Evolutionary conservation across 1,140 invertebrate species (phyloP).

Genomic region (Drosophila mayri): DNA sequence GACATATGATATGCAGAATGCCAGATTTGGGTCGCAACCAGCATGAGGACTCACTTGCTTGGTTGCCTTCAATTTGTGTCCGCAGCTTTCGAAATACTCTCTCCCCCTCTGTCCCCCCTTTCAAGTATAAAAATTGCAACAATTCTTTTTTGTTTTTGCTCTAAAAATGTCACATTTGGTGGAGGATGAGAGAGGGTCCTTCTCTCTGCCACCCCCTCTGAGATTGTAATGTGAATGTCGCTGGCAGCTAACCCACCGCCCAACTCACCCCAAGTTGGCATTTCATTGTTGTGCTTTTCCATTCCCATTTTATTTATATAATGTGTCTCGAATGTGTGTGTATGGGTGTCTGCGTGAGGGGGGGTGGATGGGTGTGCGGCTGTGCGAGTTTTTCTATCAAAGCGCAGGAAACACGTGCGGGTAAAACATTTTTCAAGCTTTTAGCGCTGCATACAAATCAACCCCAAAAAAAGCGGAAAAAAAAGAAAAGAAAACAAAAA

Average conservation of each 20-base stretch:
- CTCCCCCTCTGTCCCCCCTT: not conserved
- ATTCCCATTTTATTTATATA: slow-evolving; percentile 77
- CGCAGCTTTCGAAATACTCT: slow-evolving; percentile 12
- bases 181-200: not conserved
- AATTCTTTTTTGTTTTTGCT: slow-evolving; percentile 45
- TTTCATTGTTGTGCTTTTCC: slow-evolving; percentile 82
- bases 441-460: slow-evolving; percentile 83
- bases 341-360: slow-evolving; percentile 30
- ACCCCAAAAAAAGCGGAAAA: slow-evolving; percentile 66
- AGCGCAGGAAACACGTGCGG: slow-evolving; percentile 82
- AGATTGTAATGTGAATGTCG: slow-evolving; percentile 69
- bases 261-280: slow-evolving; percentile 43
- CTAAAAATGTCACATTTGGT: slow-evolving; percentile 52
- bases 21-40: slow-evolving; percentile 6
- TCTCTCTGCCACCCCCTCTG: slow-evolving; percentile 3
- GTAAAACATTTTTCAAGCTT: slow-evolving; percentile 83
- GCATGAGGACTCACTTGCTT: not conserved
- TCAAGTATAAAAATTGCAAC: slow-evolving; percentile 50
- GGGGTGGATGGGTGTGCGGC: slow-evolving; percentile 13
- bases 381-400: slow-evolving; percentile 69
- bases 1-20: slow-evolving; percentile 1
- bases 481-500: slow-evolving; percentile 27
- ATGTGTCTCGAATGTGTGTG: slow-evolving; percentile 65
- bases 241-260: slow-evolving; percentile 45
- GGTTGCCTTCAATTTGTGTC: slow-evolving; percentile 12